These are phyloP conservation scores for Coptotermes formosanus DNA, from an alignment of 1,140 invertebrate genomes.

Conservation along the genomic window DNA sequence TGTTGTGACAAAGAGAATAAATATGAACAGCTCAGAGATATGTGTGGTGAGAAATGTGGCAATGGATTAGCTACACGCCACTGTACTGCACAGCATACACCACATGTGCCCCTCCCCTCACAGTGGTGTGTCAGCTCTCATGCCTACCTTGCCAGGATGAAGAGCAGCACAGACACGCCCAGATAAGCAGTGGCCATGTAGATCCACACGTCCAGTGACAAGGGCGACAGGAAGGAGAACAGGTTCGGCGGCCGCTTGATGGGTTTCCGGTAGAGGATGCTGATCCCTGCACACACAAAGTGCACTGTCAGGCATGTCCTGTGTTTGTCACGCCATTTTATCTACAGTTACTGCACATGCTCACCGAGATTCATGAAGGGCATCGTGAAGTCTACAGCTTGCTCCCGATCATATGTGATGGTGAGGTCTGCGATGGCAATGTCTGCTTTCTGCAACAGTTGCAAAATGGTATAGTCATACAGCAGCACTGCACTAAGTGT, in stretches of 20 bases:
- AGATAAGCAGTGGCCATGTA: slow-evolving; percentile 94
- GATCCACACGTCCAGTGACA: slow-evolving; percentile 93
- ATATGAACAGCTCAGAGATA: too few species aligned
- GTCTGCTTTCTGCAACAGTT: slow-evolving; percentile 72
- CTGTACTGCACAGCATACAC: too few species aligned
- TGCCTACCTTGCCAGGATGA: slow-evolving; percentile 82
- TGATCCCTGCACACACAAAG: slow-evolving; percentile 60
- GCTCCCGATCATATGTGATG: slow-evolving; percentile 86
- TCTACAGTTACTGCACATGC: background rate
- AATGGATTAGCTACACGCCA: too few species aligned
- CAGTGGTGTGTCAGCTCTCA: background rate
- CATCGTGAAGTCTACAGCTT: slow-evolving; percentile 92
- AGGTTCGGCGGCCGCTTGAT: slow-evolving; percentile 87
- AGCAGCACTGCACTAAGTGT: background rate
- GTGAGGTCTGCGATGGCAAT: slow-evolving; percentile 90
- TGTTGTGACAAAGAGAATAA: too few species aligned
- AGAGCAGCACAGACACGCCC: slow-evolving; percentile 89
- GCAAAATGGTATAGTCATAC: background rate
- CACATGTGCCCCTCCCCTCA: background rate
- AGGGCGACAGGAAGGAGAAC: slow-evolving; percentile 90
- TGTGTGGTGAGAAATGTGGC: too few species aligned
- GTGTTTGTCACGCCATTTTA: background rate
- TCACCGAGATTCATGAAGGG: slow-evolving; percentile 91
- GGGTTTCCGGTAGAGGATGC: slow-evolving; percentile 89
- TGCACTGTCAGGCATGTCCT: background rate